Base-by-base conservation (phyloP, 2,113 vertebrate genomes). In the Eudyptes chrysolophus region DNA sequence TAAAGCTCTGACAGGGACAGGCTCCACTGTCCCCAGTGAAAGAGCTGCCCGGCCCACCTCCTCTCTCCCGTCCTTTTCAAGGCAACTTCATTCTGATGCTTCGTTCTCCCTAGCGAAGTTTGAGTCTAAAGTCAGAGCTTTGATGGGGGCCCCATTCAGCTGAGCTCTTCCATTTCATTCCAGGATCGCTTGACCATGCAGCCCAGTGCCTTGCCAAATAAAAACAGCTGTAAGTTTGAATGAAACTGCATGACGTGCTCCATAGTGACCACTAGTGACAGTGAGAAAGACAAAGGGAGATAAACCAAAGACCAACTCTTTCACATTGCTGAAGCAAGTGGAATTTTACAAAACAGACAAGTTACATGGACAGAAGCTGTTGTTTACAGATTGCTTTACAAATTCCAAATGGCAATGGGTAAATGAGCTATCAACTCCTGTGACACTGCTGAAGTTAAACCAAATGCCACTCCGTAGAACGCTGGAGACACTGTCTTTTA, bases 371-470 rank as follows among this genome's bases (percentile, higher is more conserved):
- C 70, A 96, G 94, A 83, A 85, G 76, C 30, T 87, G 55, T 38
- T 97, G 66, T 80, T 97, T 97, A 97, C 74, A 96, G 95, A 98
- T 96, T 89, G 84, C 54, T 97, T 97, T 92, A 96, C 92, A 98
- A 97, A 98, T 92, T 97, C 71, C 90, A 97, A 96, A 97, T 87
- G 96, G 71, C 95, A 97, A 80, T 25, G 25, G 57, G 71, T 96
- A 98, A 98, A 98, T 94, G 95, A 97, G 86, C 94, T 93, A 92
- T 96, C 93, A 95, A 8, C 21, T 95, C 78, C 83, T 66, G 94
- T 98, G 93, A 94, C 92, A 83, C 68, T 92, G 76, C 80, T 88
- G 83, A 95, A 74, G 93, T 75, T 75, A 90, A 96, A 94, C 87
- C 70, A 96, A 90, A 90, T 72, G 76, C n/a, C 70, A 38, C 80